Evolutionary conservation across 2,113 vertebrate species (phyloP).

Genomic region (Catharus fuscescens): DNA sequence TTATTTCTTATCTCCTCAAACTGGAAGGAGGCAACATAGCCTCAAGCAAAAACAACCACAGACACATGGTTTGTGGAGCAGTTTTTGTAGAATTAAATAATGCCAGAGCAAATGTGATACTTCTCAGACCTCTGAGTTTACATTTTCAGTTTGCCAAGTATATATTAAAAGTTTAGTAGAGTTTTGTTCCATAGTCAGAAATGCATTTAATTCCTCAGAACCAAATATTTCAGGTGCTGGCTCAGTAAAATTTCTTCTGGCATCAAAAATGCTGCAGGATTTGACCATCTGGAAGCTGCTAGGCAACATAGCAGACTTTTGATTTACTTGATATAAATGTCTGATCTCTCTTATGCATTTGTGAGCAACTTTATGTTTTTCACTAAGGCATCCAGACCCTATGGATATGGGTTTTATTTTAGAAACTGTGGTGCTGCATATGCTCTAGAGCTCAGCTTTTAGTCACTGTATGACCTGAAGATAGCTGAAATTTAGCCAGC

Average conservation of each 20-base stretch:
- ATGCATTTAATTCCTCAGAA: background rate
- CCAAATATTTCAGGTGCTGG: background rate
- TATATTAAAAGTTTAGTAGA: background rate
- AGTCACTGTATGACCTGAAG: background rate
- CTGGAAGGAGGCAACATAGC: background rate
- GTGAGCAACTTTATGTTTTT: background rate
- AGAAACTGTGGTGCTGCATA: background rate
- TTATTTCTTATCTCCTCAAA: slow-evolving; percentile 1
- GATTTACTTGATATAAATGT: background rate
- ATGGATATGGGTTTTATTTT: background rate
- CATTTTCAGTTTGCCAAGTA: background rate
- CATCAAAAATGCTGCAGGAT: background rate
- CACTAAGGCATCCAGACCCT: background rate
- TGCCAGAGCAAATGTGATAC: background rate
- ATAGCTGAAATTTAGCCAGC: background rate
- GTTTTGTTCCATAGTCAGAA: background rate
- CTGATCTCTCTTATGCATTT: background rate
- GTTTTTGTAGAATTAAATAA: background rate
- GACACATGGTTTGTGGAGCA: background rate
- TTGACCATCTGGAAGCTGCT: background rate
- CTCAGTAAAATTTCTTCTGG: background rate
- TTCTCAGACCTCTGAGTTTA: background rate
- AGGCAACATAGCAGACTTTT: background rate
- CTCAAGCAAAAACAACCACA: background rate
- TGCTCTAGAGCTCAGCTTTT: background rate